A percentile compares a stretch with the other conserved stretches of the same genome.
phyloP scores from a whole-genome alignment of 2,113 vertebrate species.

The Atherinomorus stipes region DNA sequence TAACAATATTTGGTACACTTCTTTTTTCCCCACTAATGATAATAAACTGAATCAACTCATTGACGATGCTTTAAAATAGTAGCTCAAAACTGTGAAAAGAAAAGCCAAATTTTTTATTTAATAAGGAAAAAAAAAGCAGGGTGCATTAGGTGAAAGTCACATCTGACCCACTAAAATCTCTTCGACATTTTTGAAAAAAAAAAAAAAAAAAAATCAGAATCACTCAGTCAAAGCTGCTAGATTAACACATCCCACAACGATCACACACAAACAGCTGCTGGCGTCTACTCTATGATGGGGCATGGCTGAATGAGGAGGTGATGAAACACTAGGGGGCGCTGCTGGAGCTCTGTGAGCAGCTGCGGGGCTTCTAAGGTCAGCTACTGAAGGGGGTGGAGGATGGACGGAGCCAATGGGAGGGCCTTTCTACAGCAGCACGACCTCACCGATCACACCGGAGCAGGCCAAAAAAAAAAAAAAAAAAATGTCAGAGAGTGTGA shows the following conservation, averaged over 20 bases:
- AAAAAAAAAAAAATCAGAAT: slow-evolving; percentile 2
- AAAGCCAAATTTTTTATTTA: no score
- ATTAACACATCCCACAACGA: slow-evolving; percentile 35
- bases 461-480: background rate
- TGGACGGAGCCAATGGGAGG: slow-evolving; percentile 57
- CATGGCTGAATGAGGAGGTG: slow-evolving; percentile 47
- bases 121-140: background rate
- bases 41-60: background rate
- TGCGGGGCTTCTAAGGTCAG: slow-evolving; percentile 71
- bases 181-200: background rate
- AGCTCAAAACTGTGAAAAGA: no score
- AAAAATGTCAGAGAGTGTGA: slow-evolving; percentile 18
- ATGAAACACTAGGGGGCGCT: slow-evolving; percentile 64
- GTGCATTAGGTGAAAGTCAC: slow-evolving; percentile 27
- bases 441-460: slow-evolving; percentile 71
- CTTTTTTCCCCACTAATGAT: no score
- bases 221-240: slow-evolving; percentile 16
- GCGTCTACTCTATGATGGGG: slow-evolving; percentile 50
- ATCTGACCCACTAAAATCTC: slow-evolving; percentile 34
- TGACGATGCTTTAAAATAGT: no score
- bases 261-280: slow-evolving; percentile 55
- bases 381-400: slow-evolving; percentile 50
- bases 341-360: slow-evolving; percentile 52
- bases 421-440: slow-evolving; percentile 49
- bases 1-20: no score